A percentile compares a stretch with the other conserved stretches of the same genome.
Evolutionary conservation across 1,140 invertebrate genomes (phyloP).

Genomic region (Drosophila nannoptera): DNA sequence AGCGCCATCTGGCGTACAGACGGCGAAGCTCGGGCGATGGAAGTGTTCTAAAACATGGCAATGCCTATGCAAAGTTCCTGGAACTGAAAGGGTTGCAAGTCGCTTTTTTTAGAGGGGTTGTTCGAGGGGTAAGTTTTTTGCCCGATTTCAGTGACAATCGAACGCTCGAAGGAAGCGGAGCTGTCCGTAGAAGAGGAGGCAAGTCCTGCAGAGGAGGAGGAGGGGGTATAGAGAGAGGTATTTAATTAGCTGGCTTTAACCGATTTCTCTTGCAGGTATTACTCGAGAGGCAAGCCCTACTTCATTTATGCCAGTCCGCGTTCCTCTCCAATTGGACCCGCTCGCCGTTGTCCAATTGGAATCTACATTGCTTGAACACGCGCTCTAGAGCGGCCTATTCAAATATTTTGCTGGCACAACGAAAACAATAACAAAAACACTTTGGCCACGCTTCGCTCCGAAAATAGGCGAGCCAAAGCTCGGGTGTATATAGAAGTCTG

Average conservation of each 20-base stretch:
- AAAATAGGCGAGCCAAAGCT: constrained; percentile 20
- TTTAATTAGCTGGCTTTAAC: too few species aligned
- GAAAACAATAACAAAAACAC: constrained; percentile 3
- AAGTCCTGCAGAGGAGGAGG: neutral
- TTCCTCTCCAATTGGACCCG: constrained; percentile 1
- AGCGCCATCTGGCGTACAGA: constrained; percentile 56
- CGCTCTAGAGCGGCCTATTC: constrained; percentile 59
- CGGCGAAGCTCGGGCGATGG: constrained; percentile 37
- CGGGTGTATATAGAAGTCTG: neutral
- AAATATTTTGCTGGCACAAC: constrained; percentile 46
- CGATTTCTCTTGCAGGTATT: neutral
- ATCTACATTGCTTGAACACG: constrained; percentile 69
- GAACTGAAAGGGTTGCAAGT: constrained; percentile 66
- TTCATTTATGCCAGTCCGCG: neutral
- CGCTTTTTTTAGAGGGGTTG: constrained; percentile 51
- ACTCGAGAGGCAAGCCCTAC: neutral
- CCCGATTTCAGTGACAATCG: constrained; percentile 33
- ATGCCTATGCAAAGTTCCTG: constrained; percentile 53
- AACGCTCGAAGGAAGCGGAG: constrained; percentile 2
- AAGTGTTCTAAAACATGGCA: constrained; percentile 62
- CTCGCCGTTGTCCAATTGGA: constrained; percentile 34
- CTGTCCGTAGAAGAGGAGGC: neutral
- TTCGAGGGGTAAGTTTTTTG: constrained; percentile 34
- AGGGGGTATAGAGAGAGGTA: too few species aligned
- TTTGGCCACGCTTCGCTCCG: constrained; percentile 57